Evolutionary conservation across 2,113 vertebrate genomes (phyloP), one percentile per base, ranked within the genome.

Genomic region (Motacilla tschutschensis): DNA sequence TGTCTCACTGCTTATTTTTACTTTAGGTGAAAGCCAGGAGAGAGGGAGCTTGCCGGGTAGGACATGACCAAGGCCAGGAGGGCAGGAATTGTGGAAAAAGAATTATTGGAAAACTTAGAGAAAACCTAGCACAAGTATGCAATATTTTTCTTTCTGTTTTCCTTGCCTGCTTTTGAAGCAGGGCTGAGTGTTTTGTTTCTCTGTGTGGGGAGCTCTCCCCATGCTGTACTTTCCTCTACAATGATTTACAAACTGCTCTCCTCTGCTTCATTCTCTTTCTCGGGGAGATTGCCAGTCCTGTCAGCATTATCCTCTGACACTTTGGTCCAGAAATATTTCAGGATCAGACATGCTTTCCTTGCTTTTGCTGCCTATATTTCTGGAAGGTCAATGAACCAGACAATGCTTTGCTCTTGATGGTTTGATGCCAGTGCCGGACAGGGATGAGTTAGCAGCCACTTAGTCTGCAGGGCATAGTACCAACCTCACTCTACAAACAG

Each of bases 251-350:
- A 75, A 53, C 81, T 88, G 94, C 51, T 82, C 51, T 70, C 81
- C 51, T 79, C 64, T 88, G 36, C 87, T 87, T 84, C 79, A 82
- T 87, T 88, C 84, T 87, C 59, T 33, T 87, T 72, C 47, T 47
- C 0, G 1, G 67, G 40, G 81, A 88, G 55, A 58, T 66, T 90
- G 87, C 92, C 89, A 84, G 87, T 86, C 75, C 92, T 95, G 92
- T 94, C 94, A 95, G 51, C 79, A 47, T 94, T 90, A 93, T 90
- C 81, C 84, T 86, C 89, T 70, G 79, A 93, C 91, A 87, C 92
- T 82, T 84, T 55, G 43, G 87, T 73, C 64, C 83, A 91, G 79
- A 88, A 94, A 90, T 93, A 90, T 82, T 94, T 93, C 82, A 88
- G 75, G 71, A 93, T 86, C 89, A 91, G 84, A 47, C 67, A 90